Base-by-base conservation (phyloP, 2,113 vertebrate species). In the Ailurus styani region DNA sequence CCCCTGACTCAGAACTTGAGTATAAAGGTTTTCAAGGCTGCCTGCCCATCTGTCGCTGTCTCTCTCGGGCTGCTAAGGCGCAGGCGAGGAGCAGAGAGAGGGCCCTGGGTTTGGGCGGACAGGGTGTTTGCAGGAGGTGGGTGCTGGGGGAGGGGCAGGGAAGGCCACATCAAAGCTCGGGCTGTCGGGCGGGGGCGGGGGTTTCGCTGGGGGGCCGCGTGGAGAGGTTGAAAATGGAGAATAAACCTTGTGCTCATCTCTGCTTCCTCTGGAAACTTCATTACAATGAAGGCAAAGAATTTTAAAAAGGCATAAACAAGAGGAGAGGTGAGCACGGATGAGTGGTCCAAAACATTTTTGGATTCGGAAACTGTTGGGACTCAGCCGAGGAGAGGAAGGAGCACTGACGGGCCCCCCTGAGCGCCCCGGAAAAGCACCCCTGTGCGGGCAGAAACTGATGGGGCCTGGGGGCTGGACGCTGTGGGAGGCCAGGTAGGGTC, bases 201-300 rank as follows among this genome's bases (percentile, higher is more conserved):
- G 54, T 29, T 37, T 37, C 14, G 77, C 50, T 34, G 3, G 57
- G n/a, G 40, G 85, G 27, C 23, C 7, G 42, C 40, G 40, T 2
- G 1, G 73, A 13, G 85, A 12, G 78, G 79, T 60, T 93, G n/a
- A 31, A 52, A 15, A 6, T 54, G 85, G 90, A 85, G 54, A 45
- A n/a, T 13, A 29, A 72, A 40, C 47, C 73, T 52, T 15, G 12
- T 54, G 50, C 54, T 55, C 54, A 5, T 27, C 40, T 89, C 68
- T 29, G 50, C 72, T 85, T 93, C 42, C 78, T 50, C 70, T 50
- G 37, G 72, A 92, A 91, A 37, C 23, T 70, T 87, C 52, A 7
- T 42, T 11, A 81, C 57, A 68, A 31, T 4, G 3, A 87, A 34
- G 50, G 47, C 66, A 75, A 79, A 79, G 45, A 18, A 79, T 62